Evolutionary conservation across 1,140 invertebrate genomes (phyloP), one percentile per base, ranked within the genome.

Genomic region (Nautilus pompilius): DNA sequence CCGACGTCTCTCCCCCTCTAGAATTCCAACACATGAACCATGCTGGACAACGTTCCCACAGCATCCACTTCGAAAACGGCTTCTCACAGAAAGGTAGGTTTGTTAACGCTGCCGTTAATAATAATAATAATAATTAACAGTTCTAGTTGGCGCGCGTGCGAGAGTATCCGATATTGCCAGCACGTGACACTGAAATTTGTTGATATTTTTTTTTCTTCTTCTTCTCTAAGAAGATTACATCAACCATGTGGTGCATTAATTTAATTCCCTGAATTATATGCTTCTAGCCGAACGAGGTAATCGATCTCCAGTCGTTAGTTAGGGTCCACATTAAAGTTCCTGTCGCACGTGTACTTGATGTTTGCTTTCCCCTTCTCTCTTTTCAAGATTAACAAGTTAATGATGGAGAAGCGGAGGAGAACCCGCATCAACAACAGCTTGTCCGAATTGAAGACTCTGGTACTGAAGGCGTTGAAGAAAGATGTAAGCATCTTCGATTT

Each of bases 361-460:
- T 59, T 3, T 29, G 6, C 29, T 61, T 22, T 66, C 53, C 36
- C 53, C 54, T 46, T 53, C 49, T 55, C 24, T 66, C 80, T 71
- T 78, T 89, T 88, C 54, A 86, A 94, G 91, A 93, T 90, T 28
- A 93, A 93, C 75, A 95, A 95, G 82, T 92, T 92, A 2, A 90
- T 95, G 64, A 93, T 95, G 90, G 93, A 95, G 77, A 94, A 94
- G 80, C 86, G 91, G 68, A 82, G 93, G 66, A 85, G 93, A 55
- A 92, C 91, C 48, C 84, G 93, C 69, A 95, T 95, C 67, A 95
- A 95, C 83, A 88, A 90, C 67, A 93, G 91, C 69, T 83, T 95
- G n/a, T 89, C 91, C 62, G 91, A 94, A 71, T 82, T 95, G 45
- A 94, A 94, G 79, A 88, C 88, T 30, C 85, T 95, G 0, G 89